phyloP scores from a whole-genome alignment of 2,888 invertebrate genomes.

The Aphodius sticticus region DNA sequence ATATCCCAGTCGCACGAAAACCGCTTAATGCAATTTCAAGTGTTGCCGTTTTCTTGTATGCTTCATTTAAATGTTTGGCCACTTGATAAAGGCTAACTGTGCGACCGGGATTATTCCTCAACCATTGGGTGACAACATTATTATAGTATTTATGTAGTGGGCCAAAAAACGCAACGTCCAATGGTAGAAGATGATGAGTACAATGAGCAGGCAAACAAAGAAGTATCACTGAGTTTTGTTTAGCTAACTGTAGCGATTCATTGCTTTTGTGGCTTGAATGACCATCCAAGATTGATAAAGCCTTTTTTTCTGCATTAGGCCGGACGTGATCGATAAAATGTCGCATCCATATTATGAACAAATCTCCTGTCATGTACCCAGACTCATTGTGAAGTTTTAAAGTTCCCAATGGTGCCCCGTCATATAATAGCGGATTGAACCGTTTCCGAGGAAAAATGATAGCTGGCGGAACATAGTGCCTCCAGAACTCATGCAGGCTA shows the following conservation, averaged over 20 bases:
- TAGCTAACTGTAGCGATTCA: neutral
- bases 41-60: slow-evolving; percentile 25
- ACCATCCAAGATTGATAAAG: neutral
- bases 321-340: slow-evolving; percentile 10
- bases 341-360: slow-evolving; percentile 9
- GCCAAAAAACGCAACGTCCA: slow-evolving; percentile 30
- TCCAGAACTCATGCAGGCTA: slow-evolving; percentile 22
- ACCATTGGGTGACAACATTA: slow-evolving; percentile 9
- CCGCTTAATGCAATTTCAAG: slow-evolving; percentile 31
- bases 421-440: slow-evolving; percentile 12
- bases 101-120: slow-evolving; percentile 30
- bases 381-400: slow-evolving; percentile 6
- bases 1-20: slow-evolving; percentile 32
- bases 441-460: slow-evolving; percentile 26
- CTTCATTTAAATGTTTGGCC: slow-evolving; percentile 31
- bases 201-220: slow-evolving; percentile 29
- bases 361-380: slow-evolving; percentile 17
- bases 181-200: slow-evolving; percentile 31
- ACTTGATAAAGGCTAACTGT: slow-evolving; percentile 29
- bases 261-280: slow-evolving; percentile 17
- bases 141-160: slow-evolving; percentile 18
- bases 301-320: slow-evolving; percentile 5
- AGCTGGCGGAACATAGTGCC: slow-evolving; percentile 10
- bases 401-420: slow-evolving; percentile 16
- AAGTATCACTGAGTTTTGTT: slow-evolving; percentile 27